Conservation (phyloP, 2,888 invertebrate genomes). For the Nemotelus pantherinus region DNA sequence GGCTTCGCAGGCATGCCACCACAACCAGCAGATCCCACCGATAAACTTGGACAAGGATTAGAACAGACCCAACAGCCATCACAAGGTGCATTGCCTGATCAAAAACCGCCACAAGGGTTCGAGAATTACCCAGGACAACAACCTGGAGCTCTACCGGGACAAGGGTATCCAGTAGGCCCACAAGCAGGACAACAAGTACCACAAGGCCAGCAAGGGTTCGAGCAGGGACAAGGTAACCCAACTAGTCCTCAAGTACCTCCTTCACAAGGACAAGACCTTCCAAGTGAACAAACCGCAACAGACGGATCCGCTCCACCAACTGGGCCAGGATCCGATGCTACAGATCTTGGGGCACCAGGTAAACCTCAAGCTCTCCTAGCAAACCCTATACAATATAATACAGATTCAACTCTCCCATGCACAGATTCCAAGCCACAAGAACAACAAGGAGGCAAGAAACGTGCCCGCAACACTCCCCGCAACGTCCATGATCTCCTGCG, state of each 20-base stretch:
- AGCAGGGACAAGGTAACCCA: neutral
- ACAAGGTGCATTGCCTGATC: neutral
- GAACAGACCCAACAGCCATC: neutral
- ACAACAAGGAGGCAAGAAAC: slow-evolving; percentile 6
- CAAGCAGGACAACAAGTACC: neutral
- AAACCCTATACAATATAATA: neutral
- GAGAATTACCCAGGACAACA: neutral
- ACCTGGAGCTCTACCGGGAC: neutral
- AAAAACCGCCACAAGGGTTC: neutral
- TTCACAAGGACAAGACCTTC: slow-evolving; percentile 10
- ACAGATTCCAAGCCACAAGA: neutral
- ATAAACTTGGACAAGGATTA: neutral
- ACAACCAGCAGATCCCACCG: neutral
- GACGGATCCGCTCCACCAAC: neutral
- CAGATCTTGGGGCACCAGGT: neutral
- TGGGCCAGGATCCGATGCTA: neutral
- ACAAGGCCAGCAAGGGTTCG: slow-evolving; percentile 4
- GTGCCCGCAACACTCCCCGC: slow-evolving; percentile 24
- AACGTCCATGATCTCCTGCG: neutral
- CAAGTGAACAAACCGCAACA: slow-evolving; percentile 8
- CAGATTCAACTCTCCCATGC: neutral
- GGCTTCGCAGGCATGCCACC: neutral
- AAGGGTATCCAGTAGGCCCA: neutral
- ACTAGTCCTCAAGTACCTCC: neutral
- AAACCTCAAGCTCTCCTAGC: neutral